Percentiles rank a stretch among this genome's conserved stretches.
phyloP scores from a whole-genome alignment of 2,797 vertebrate genomes.

The Oreortyx pictus region DNA sequence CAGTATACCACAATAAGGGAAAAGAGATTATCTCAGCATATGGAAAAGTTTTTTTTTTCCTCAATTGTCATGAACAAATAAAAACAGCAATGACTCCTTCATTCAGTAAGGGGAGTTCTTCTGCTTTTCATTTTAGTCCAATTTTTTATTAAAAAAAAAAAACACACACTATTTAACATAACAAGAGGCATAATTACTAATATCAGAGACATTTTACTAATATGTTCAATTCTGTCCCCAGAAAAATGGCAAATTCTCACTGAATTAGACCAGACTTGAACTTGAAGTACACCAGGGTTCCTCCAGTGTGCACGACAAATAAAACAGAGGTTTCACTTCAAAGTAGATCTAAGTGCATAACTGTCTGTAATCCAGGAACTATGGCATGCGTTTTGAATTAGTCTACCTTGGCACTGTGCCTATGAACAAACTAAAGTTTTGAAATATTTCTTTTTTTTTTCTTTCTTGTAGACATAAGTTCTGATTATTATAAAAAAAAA shows the following conservation, averaged over 20 bases:
- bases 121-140: not conserved
- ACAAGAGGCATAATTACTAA: not conserved
- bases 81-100: not conserved
- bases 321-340: not conserved
- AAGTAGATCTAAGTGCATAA: not conserved
- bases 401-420: not conserved
- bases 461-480: not conserved
- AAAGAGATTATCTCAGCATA: not conserved
- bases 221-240: not conserved
- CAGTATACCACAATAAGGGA: not conserved
- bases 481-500: not conserved
- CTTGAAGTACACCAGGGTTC: not conserved
- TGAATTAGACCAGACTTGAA: not conserved
- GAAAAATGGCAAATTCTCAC: not conserved
- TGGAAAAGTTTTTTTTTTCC: not conserved
- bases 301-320: not conserved
- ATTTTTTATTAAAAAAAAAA: not conserved
- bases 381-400: not conserved
- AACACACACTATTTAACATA: rapidly evolving
- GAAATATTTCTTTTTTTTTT: not conserved
- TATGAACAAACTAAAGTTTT: not conserved
- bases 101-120: not conserved
- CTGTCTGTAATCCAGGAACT: not conserved
- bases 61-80: not conserved
- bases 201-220: not conserved